Evolutionary conservation across 2,113 vertebrate species (phyloP).

Genomic region (Anas platyrhynchos): DNA sequence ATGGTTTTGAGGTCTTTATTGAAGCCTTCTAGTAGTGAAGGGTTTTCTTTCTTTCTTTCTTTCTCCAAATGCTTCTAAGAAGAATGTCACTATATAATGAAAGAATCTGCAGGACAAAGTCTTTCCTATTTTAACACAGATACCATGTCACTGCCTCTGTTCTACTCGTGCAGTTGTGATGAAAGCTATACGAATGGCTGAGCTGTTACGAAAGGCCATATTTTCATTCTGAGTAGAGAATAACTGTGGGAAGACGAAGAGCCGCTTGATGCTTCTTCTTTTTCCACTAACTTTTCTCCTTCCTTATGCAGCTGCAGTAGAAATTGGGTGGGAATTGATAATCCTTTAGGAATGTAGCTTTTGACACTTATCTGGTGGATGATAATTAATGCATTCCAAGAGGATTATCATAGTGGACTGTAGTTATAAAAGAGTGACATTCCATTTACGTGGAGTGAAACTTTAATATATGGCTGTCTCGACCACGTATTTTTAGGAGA

Average conservation of each 20-base stretch:
- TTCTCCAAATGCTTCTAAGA: conserved; percentile 1
- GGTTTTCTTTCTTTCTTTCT: conserved; percentile 19
- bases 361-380: conserved; percentile 68
- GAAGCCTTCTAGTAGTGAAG: neutral
- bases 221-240: conserved; percentile 43
- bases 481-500: neutral
- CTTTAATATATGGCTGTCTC: conserved; percentile 53
- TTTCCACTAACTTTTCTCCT: conserved; percentile 51
- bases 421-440: conserved; percentile 66
- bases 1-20: neutral
- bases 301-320: neutral
- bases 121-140: conserved; percentile 42
- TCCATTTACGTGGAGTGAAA: conserved; percentile 66
- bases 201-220: neutral
- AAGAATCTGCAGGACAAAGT: conserved; percentile 35
- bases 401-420: conserved; percentile 69
- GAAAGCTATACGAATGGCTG: conserved; percentile 35
- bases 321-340: conserved; percentile 62
- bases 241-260: conserved; percentile 30
- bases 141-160: conserved; percentile 30
- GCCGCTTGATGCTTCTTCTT: conserved; percentile 29
- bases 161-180: conserved; percentile 20
- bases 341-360: conserved; percentile 64
- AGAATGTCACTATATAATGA: conserved; percentile 15
- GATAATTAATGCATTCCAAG: conserved; percentile 69